A percentile compares a stretch with the other conserved stretches of the same genome.
phyloP scores from a whole-genome alignment of 2,797 vertebrate genomes.

The Poecilia picta region DNA sequence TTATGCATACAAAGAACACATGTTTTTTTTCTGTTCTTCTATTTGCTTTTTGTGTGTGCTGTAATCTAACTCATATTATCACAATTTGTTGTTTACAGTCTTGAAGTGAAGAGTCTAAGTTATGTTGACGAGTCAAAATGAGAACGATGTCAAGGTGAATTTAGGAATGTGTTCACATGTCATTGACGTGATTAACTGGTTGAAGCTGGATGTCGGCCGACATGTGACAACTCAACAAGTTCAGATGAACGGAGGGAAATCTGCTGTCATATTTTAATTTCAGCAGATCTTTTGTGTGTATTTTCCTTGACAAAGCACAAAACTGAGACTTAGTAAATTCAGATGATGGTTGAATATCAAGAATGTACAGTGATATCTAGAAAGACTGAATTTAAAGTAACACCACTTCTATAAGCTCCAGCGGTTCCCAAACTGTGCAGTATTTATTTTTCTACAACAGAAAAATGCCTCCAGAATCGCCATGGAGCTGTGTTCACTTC shows the following conservation, averaged over 20 bases:
- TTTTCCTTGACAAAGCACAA: neutral
- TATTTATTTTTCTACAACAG: neutral
- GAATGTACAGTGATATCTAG: neutral
- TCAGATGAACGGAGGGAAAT: neutral
- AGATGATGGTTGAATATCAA: neutral
- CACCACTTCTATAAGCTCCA: slow-evolving; percentile 19
- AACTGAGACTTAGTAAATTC: neutral
- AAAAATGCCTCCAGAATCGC: neutral
- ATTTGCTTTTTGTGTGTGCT: slow-evolving; percentile 33
- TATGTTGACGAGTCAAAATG: slow-evolving; percentile 24
- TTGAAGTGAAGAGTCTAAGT: slow-evolving; percentile 63
- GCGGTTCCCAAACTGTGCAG: neutral
- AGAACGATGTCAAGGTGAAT: slow-evolving; percentile 23
- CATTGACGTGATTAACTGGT: neutral
- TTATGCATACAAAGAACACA: slow-evolving; percentile 46
- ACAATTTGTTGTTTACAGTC: slow-evolving; percentile 76
- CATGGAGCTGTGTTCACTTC: neutral
- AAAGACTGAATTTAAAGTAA: neutral
- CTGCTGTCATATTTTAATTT: neutral
- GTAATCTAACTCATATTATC: slow-evolving; percentile 58
- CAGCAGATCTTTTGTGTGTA: neutral
- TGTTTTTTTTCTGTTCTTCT: slow-evolving; percentile 19
- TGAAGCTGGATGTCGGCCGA: neutral
- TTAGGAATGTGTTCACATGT: slow-evolving; percentile 3
- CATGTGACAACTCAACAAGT: neutral